These are phyloP conservation scores for Odontothrips loti DNA, from an alignment of 2,888 invertebrate species.

Conservation along the genomic window DNA sequence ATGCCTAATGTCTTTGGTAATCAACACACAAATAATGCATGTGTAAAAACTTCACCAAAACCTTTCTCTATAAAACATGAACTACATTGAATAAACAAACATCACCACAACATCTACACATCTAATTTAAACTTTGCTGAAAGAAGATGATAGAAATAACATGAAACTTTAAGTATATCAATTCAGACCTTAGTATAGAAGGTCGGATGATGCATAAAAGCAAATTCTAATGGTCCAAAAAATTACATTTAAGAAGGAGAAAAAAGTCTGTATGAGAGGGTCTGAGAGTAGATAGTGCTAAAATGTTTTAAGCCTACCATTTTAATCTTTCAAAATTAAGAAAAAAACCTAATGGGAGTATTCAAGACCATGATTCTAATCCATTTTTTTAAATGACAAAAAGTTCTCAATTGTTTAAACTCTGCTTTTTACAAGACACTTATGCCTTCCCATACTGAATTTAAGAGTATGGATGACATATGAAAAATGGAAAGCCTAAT, in stretches of 20 bases:
- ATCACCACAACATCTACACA: slow-evolving; percentile 5
- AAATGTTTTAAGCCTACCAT: too few species aligned
- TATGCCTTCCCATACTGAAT: too few species aligned
- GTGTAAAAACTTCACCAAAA: background rate
- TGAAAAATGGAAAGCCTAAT: too few species aligned
- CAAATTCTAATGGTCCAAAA: slow-evolving; percentile 22
- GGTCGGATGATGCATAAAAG: background rate
- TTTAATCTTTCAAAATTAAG: too few species aligned
- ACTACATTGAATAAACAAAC: background rate
- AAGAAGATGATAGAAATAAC: background rate
- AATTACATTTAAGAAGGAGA: background rate
- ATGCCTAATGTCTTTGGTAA: slow-evolving; percentile 9
- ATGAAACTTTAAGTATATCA: background rate
- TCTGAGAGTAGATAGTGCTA: too few species aligned
- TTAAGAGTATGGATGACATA: too few species aligned
- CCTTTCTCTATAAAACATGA: background rate
- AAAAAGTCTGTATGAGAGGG: background rate
- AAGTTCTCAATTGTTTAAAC: too few species aligned
- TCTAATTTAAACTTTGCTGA: slow-evolving; percentile 15
- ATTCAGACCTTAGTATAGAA: slow-evolving; percentile 8
- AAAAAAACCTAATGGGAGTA: too few species aligned
- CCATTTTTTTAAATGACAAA: too few species aligned
- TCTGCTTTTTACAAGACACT: too few species aligned
- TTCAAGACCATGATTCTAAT: too few species aligned
- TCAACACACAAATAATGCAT: slow-evolving; percentile 4